Evolutionary conservation across 2,113 vertebrate genomes (phyloP), one percentile per base, ranked within the genome.

Genomic region (Psittacus erithacus): DNA sequence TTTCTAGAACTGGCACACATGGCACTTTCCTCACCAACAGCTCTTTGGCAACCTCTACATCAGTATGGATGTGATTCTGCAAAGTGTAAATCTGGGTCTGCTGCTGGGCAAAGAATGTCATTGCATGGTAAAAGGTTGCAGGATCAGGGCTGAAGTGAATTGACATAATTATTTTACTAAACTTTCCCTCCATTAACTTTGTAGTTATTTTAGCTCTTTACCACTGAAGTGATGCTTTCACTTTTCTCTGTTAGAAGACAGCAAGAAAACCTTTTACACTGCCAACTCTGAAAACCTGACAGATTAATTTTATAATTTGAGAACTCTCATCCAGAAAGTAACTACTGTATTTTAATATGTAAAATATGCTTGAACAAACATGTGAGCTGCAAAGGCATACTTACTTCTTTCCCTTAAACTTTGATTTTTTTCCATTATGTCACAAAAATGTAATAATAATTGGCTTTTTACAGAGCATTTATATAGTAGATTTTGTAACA

Each of bases 1-100:
- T 84, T 84, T 92, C 77, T 85, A 16, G 86, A 94, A 29, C 27
- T 94, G 95, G 96, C 91, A 87, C 95, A 27, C 83, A 84, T 31
- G 80, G 92, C 57, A 57, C 74, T 93, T 92, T 65, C 77, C 88
- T 92, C 74, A 6, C 88, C 57, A 64, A 33, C 86, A 93, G 86
- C 88, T 79, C 8, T 55, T 91, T 97, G 86, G 88, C 86, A 94
- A 47, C 44, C 57, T 24, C 33, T 46, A 3, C 47, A 62, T 79
- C 60, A 35, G 82, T 23, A 28, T 84, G 88, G 91, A 95, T 92
- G 73, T 29, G 70, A 91, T 69, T 84, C 91, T 92, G 90, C 65
- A 92, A 60, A 93, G 93, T 33, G 88, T 63, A 67, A 92, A 63
- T 68, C 43, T 10, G 5, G 49, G 67, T 76, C 92, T 94, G 91